Evolutionary conservation across 1,140 invertebrate species (phyloP), one percentile per base, ranked within the genome.

Genomic region (Drosophila quadrilineata): DNA sequence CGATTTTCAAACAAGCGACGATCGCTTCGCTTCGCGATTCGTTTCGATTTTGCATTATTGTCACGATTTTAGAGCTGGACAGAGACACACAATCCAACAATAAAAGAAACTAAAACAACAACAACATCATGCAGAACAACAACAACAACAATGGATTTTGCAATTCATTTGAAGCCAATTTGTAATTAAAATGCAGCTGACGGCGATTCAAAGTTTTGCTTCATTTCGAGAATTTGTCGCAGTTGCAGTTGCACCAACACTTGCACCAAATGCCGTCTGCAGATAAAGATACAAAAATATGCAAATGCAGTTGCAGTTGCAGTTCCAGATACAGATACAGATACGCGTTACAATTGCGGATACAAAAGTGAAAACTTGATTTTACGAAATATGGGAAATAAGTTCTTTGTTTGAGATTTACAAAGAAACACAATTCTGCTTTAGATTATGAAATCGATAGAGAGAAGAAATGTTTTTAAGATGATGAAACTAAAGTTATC

Each of bases 111-210:
- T 52, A 63, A 50, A 48, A 50, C 50, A 75, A 35, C 9, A 48
- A 57, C 53, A 48, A 35, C 33, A 72, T 14, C 29, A 57, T 19
- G 26, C n/a, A 36, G 5, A 52, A 43, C 68, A 40, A 26, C 33
- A 43, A 54, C 14, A 35, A 12, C 26, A 31, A 21, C 17, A 50
- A 50, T 50, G 24, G n/a, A n/a, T 28, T 46, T 26, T 48, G 33
- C 33, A 41, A 56, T 53, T 60, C 36, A 14, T 29, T 49, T 26
- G 14, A 5, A 14, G n/a, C 9, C 33, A 50, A 67, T 65, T 65
- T 62, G 69, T 84, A 84, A 84, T 82, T 82, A 82, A 77, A 63
- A 82, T 82, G 40, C 77, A 70, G 64, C 69, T 84, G 65, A 58
- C n/a, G 31, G 8, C 57, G 49, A 73, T 84, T 52, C 40, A 14